Percentiles rank a stretch among this genome's conserved stretches.
Conservation (phyloP, 2,113 vertebrate genomes). For the Periophthalmus modestus region DNA sequence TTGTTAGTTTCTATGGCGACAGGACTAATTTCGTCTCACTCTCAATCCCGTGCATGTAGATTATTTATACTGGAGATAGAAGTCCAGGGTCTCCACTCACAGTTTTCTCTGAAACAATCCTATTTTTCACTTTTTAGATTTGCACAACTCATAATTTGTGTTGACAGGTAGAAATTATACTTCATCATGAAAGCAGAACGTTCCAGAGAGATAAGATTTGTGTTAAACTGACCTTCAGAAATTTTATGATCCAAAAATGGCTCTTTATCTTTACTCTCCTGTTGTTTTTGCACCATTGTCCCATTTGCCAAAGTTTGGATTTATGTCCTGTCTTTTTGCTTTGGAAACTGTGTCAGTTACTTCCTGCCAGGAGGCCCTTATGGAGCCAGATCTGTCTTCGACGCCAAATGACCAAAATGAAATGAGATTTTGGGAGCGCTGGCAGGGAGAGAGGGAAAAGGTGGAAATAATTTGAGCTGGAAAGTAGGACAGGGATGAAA, state of each 20-base stretch:
- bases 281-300: slow-evolving; percentile 31
- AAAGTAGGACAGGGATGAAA: slow-evolving; percentile 45
- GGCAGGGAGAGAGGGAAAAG: slow-evolving; percentile 15
- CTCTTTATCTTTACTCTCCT: slow-evolving; percentile 20
- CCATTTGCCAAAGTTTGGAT: slow-evolving; percentile 20
- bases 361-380: slow-evolving; percentile 40
- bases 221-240: background rate
- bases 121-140: background rate
- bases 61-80: too few relatives aligned
- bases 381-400: slow-evolving; percentile 47
- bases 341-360: slow-evolving; percentile 32
- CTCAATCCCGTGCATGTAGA: too few relatives aligned
- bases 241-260: background rate
- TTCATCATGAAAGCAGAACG: background rate
- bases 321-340: slow-evolving; percentile 43
- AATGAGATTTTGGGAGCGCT: slow-evolving; percentile 49
- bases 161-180: background rate
- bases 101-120: background rate
- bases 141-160: background rate
- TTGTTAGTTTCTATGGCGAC: too few relatives aligned
- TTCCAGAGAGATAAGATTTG: background rate
- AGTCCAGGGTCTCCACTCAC: too few relatives aligned
- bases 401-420: slow-evolving; percentile 56
- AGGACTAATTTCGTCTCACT: too few relatives aligned
- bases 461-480: slow-evolving; percentile 50